Evolutionary conservation across 1,140 invertebrate species (phyloP).

Genomic region (Drosophila triauraria): DNA sequence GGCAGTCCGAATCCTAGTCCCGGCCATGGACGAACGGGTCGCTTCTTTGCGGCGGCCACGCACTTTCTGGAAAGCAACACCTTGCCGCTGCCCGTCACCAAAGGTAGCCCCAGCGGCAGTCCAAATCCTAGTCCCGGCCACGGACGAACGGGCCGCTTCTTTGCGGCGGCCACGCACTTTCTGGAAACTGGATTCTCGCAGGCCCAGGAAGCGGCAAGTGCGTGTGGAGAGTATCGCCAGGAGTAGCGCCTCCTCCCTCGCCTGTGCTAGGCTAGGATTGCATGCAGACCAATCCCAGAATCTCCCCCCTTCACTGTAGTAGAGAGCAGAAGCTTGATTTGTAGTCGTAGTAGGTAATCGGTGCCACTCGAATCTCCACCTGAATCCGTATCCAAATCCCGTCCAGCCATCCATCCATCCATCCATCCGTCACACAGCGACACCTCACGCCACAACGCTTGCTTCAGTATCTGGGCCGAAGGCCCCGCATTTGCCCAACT

Average conservation of each 20-base stretch:
- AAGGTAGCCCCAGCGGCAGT: constrained; percentile 4
- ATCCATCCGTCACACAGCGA: constrained; percentile 40
- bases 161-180: constrained; percentile 72
- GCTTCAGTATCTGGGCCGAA: constrained; percentile 46
- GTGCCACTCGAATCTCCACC: constrained; percentile 21
- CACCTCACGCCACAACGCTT: constrained; percentile 70
- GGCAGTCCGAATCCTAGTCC: constrained; percentile 37
- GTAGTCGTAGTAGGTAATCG: constrained; percentile 33
- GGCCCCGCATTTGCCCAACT: constrained; percentile 32
- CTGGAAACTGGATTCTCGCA: constrained; percentile 68
- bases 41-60: constrained; percentile 70
- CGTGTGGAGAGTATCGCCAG: constrained; percentile 42
- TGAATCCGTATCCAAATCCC: constrained; percentile 1
- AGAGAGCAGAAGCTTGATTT: constrained; percentile 16
- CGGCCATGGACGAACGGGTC: constrained; percentile 58
- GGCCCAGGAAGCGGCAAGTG: constrained; percentile 60
- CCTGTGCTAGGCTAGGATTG: constrained; percentile 47
- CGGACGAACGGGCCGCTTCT: constrained; percentile 68
- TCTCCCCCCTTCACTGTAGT: too few species aligned
- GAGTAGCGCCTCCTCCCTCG: constrained; percentile 13
- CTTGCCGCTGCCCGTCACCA: constrained; percentile 12
- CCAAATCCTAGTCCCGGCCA: constrained; percentile 40
- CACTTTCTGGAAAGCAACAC: constrained; percentile 61
- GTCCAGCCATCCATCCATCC: constrained; percentile 6
- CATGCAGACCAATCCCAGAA: constrained; percentile 22